Evolutionary conservation across 2,888 invertebrate genomes (phyloP).

Genomic region (Hofmannophila pseudospretella): DNA sequence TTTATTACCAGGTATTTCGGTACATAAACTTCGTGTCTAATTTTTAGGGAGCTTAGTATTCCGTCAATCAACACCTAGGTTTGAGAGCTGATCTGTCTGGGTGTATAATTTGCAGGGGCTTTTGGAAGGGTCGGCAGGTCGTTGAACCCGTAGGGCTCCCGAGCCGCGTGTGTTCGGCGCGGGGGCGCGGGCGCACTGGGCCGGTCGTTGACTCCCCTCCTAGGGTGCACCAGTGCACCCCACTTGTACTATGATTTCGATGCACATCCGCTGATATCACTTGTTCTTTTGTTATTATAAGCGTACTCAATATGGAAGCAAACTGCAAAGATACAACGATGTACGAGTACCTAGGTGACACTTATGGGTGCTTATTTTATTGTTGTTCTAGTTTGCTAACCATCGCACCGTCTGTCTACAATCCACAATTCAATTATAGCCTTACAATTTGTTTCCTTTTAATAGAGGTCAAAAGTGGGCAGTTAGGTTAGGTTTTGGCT

Average conservation of each 20-base stretch:
- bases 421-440: no score
- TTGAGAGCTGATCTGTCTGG: constrained; percentile 37
- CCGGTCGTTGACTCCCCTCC: constrained; percentile 66
- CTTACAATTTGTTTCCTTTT: no score
- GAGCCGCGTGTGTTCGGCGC: constrained; percentile 48
- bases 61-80: no score
- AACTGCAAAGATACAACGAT: neutral
- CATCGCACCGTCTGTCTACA: no score
- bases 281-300: neutral
- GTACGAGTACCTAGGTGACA: constrained; percentile 17
- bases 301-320: neutral
- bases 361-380: no score
- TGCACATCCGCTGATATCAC: neutral
- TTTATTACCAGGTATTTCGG: no score
- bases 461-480: no score
- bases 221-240: constrained; percentile 41
- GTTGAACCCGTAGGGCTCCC: constrained; percentile 65
- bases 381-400: no score
- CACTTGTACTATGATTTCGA: neutral
- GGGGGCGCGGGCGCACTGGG: constrained; percentile 56
- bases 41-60: no score
- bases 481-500: no score
- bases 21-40: no score
- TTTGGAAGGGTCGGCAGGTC: constrained; percentile 50
- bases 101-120: constrained; percentile 43